Conservation (phyloP, 2,113 vertebrate genomes). For the Campylorhamphus procurvoides region DNA sequence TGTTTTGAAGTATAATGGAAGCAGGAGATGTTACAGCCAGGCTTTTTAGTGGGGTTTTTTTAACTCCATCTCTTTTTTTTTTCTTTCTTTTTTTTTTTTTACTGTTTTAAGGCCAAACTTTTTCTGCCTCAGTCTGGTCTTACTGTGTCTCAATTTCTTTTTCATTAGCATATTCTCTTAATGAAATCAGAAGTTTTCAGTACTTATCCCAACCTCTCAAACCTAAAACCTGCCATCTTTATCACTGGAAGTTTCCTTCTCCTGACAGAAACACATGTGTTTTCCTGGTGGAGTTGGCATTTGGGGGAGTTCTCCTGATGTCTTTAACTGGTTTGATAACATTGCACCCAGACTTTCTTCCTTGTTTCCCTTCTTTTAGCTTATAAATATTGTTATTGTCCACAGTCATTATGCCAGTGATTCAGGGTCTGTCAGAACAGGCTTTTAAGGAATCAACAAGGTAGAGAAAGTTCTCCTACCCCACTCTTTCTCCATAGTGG, state of each 20-base stretch:
- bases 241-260: not conserved
- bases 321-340: not conserved
- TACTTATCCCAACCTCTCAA: not conserved
- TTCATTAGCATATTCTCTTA: not conserved
- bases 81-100: not conserved
- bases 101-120: not conserved
- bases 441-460: not conserved
- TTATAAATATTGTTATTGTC: not conserved
- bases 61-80: not conserved
- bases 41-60: not conserved
- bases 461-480: not conserved
- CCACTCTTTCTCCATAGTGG: not conserved
- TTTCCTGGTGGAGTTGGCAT: not conserved
- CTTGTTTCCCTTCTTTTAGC: not conserved
- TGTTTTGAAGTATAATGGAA: constrained; percentile 63
- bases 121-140: not conserved
- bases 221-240: not conserved
- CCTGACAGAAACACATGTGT: not conserved
- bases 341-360: not conserved
- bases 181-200: not conserved
- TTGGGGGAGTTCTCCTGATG: not conserved
- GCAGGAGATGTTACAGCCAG: not conserved
- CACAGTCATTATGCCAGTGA: not conserved
- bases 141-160: not conserved
- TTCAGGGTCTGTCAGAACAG: not conserved